Evolutionary conservation across 2,113 vertebrate species (phyloP), one percentile per base, ranked within the genome.

Genomic region (Hypocryptadius cinnamomeus): DNA sequence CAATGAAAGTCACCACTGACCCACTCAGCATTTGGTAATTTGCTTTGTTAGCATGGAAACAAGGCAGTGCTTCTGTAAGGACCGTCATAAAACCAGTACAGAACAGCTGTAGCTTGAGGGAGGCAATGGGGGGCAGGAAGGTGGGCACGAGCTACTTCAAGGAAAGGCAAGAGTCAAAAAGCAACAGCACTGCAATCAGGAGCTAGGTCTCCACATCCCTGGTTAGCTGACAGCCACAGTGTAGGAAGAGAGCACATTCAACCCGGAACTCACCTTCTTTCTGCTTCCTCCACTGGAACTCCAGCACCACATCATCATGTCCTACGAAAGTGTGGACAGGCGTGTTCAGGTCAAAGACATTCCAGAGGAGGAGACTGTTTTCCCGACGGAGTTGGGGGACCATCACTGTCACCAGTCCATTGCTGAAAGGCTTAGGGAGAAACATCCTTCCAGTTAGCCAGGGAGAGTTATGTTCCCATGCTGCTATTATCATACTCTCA

Each of bases 241-340:
- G 0, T 13, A 85, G 16, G 9, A 33, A 44, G 25, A 33, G 11
- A 21, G 20, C 8, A 30, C 17, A 23, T 23, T 54, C 69, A 83
- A 80, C 53, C 61, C 65, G 37, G 21, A 82, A 79, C 97, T 97
- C 90, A 99, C 99, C 99, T 98, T 99, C 99, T 94, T 99, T 99
- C 96, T 99, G 99, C 23, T 98, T 98, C 66, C 99, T 97, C 99
- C 99, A 99, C 97, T 99, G 99, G 97, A 99, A 99, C 95, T 99
- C 99, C 33, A 99, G 97, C 59, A 99, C 99, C 57, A 99, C 99
- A 0, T 99, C 99, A 28, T 99, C 99, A 0, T 99, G 99, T 18
- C 99, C 99, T 27, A 99, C 99, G 2, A 99, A 99, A 85, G 99
- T 99, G 60, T 99, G 99, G 15, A 99, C 99, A 0, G 99, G 99